Evolutionary conservation across 2,113 vertebrate genomes (phyloP).

Genomic region (Notothenia coriiceps): DNA sequence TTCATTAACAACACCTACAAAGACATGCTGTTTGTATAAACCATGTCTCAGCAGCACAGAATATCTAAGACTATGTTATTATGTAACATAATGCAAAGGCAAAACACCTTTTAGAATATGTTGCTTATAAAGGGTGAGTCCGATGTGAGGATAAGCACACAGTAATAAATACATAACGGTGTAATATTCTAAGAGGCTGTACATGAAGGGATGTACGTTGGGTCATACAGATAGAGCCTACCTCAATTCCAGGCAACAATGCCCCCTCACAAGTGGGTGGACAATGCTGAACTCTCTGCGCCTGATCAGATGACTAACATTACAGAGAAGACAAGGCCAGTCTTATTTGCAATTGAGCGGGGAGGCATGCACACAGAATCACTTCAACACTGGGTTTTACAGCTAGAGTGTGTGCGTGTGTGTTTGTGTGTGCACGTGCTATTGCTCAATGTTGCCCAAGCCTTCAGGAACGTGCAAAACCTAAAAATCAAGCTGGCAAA

Average conservation of each 20-base stretch:
- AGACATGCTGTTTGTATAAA: not conserved
- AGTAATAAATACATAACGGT: constrained; percentile 4
- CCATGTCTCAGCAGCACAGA: constrained; percentile 7
- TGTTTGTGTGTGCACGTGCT: constrained; percentile 19
- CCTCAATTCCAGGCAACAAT: constrained; percentile 77
- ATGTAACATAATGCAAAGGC: not conserved
- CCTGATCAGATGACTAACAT: constrained; percentile 84
- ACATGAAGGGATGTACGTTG: constrained; percentile 56
- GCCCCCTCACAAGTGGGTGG: constrained; percentile 79
- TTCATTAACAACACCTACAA: constrained; percentile 23
- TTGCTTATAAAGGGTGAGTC: not conserved
- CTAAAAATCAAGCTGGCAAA: constrained; percentile 32
- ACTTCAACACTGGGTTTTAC: constrained; percentile 67
- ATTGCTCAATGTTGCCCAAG: constrained; percentile 69
- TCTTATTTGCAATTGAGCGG: constrained; percentile 76
- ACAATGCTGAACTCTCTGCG: constrained; percentile 82
- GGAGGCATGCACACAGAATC: constrained; percentile 70
- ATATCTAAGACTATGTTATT: not conserved
- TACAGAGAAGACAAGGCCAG: constrained; percentile 82
- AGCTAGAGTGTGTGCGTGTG: constrained; percentile 49
- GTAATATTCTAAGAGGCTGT: constrained; percentile 30
- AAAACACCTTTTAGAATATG: not conserved
- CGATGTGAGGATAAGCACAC: not conserved
- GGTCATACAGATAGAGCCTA: constrained; percentile 65
- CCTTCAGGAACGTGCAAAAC: constrained; percentile 40